Percentiles rank a stretch among this genome's conserved stretches.
These are phyloP conservation scores for Melangyna quadrimaculata DNA, from an alignment of 2,888 invertebrate species.

Conservation along the genomic window DNA sequence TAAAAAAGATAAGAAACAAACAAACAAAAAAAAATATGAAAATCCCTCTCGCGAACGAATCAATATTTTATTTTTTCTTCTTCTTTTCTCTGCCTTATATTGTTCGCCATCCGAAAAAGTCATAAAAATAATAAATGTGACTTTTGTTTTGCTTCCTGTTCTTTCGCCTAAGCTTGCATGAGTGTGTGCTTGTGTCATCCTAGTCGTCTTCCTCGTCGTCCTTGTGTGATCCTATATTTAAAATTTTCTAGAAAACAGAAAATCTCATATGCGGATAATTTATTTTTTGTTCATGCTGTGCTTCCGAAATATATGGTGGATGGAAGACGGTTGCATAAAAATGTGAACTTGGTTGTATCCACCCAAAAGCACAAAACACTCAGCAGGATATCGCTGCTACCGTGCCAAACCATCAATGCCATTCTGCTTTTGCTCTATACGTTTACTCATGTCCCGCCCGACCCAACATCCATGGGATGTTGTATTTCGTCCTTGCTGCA, in stretches of 20 bases:
- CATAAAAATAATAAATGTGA: conserved; percentile 65
- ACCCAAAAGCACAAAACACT: conserved; percentile 37
- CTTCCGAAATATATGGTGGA: conserved; percentile 19
- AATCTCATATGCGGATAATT: conserved; percentile 52
- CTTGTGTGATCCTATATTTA: conserved; percentile 53
- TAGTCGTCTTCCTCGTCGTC: neutral
- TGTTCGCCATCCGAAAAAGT: neutral
- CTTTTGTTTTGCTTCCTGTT: conserved; percentile 53
- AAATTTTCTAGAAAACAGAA: conserved; percentile 35
- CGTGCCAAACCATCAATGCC: conserved; percentile 6
- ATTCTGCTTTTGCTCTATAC: neutral
- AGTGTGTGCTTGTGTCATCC: neutral
- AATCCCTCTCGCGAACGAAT: conserved; percentile 38
- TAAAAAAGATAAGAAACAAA: neutral
- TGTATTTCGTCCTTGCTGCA: conserved; percentile 26
- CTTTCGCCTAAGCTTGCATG: neutral
- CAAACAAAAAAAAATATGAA: neutral
- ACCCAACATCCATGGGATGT: conserved; percentile 39
- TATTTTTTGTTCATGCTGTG: conserved; percentile 41
- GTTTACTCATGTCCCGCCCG: conserved; percentile 30
- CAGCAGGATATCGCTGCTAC: conserved; percentile 46
- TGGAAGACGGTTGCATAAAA: neutral
- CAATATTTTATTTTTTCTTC: conserved; percentile 32
- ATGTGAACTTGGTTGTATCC: conserved; percentile 16
- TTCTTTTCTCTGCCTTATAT: neutral